These are phyloP conservation scores for Neelides folsomi DNA, from an alignment of 2,888 invertebrate genomes.

Conservation along the genomic window DNA sequence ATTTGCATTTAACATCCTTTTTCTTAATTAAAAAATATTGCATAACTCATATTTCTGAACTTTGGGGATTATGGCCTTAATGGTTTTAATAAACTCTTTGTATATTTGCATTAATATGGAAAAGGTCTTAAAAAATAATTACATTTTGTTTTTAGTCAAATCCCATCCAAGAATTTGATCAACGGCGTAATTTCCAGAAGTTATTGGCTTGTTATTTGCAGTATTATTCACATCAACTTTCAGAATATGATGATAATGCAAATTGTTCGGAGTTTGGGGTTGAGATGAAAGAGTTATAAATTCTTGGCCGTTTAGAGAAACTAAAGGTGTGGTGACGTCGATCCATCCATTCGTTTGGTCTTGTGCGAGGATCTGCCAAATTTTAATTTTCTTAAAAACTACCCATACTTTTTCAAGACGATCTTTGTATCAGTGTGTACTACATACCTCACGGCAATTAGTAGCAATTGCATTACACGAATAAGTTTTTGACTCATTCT, in stretches of 20 bases:
- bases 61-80: too few species aligned
- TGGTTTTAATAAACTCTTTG: too few species aligned
- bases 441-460: constrained; percentile 32
- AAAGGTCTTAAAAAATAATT: constrained; percentile 36
- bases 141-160: constrained; percentile 51
- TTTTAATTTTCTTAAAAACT: constrained; percentile 33
- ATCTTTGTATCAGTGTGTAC: not conserved
- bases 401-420: too few species aligned
- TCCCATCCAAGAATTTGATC: constrained; percentile 63
- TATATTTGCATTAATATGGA: too few species aligned
- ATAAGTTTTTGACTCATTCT: constrained; percentile 56
- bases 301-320: constrained; percentile 52
- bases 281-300: constrained; percentile 63
- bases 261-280: constrained; percentile 42
- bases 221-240: constrained; percentile 23
- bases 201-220: constrained; percentile 40
- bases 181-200: constrained; percentile 55
- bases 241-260: constrained; percentile 37
- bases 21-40: not conserved
- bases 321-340: constrained; percentile 48
- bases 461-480: constrained; percentile 44
- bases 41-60: not conserved
- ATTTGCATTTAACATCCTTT: constrained; percentile 1
- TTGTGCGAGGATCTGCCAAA: constrained; percentile 39
- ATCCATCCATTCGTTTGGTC: constrained; percentile 54